phyloP scores from a whole-genome alignment of 2,797 vertebrate genomes.

The Miichthys miiuy region DNA sequence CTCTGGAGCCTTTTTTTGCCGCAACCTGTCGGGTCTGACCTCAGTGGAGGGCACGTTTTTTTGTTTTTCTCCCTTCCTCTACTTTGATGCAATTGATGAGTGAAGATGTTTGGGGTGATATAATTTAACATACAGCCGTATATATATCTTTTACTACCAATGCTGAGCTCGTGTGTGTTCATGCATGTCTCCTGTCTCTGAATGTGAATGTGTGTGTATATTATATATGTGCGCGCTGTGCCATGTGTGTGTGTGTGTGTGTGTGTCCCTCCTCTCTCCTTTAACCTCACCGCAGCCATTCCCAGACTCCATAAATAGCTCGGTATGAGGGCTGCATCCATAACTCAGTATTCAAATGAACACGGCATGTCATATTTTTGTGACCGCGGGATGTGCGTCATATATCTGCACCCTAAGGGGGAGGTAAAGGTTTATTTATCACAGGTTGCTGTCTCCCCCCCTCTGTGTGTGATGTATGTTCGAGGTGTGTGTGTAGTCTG shows the following conservation, averaged over 20 bases:
- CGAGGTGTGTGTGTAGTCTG: conserved; percentile 23
- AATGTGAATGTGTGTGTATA: conserved; percentile 16
- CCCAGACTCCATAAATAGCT: conserved; percentile 75
- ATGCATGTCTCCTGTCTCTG: conserved; percentile 20
- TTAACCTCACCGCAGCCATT: conserved; percentile 63
- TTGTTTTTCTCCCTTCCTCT: not conserved
- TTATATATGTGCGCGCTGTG: too few relatives aligned
- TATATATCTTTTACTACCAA: conserved; percentile 49
- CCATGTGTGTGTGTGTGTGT: conserved; percentile 18
- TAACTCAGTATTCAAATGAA: conserved; percentile 79
- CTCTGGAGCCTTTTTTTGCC: conserved; percentile 54
- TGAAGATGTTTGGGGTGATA: conserved; percentile 61
- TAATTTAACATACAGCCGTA: conserved; percentile 58
- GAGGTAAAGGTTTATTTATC: conserved; percentile 76
- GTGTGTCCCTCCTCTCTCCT: conserved; percentile 38
- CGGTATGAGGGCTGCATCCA: conserved; percentile 47
- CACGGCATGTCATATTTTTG: conserved; percentile 71
- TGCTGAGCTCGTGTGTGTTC: conserved; percentile 47
- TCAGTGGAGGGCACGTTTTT: conserved; percentile 61
- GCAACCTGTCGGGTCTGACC: conserved; percentile 70
- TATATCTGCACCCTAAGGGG: conserved; percentile 72
- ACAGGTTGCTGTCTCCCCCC: conserved; percentile 50
- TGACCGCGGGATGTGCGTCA: conserved; percentile 58
- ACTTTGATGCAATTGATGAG: conserved; percentile 50
- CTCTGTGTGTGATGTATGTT: conserved; percentile 71